Evolutionary conservation across 92 coral and sea anemone species (phyloP).

Genomic region (Actinernus sp.): DNA sequence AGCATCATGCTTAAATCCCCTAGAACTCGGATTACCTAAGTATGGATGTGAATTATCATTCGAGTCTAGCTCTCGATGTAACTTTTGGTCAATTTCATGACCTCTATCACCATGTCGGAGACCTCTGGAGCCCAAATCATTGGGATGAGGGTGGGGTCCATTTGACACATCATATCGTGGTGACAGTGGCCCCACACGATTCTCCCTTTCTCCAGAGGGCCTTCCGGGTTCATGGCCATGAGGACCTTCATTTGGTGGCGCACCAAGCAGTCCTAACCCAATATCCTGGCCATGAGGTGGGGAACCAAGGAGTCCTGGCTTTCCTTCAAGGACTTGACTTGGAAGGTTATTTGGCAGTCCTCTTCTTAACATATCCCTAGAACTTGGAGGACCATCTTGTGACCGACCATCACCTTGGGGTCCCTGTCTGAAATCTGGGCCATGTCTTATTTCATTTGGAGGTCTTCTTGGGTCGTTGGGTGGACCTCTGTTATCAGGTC

Average conservation of each 20-base stretch:
- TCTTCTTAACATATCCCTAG: neutral
- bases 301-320: constrained; percentile 49
- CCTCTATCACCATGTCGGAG: neutral
- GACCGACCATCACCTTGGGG: neutral
- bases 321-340: constrained; percentile 26
- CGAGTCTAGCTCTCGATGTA: neutral
- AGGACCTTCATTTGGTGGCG: neutral
- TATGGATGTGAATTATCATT: constrained; percentile 9
- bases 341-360: constrained; percentile 17
- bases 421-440: neutral
- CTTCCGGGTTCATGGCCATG: constrained; percentile 3
- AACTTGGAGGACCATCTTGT: neutral
- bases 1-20: constrained; percentile 46
- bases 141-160: neutral
- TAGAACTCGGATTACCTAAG: constrained; percentile 12
- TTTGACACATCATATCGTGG: no score
- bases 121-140: neutral
- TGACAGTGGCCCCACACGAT: no score
- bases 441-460: neutral
- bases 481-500: constrained; percentile 15
- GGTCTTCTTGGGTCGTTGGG: constrained; percentile 12
- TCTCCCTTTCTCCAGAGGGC: no score
- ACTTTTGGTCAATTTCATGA: neutral
- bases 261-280: constrained; percentile 6
- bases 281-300: constrained; percentile 16